Base-by-base conservation (phyloP, 2,797 vertebrate species). In the Miichthys miiuy region DNA sequence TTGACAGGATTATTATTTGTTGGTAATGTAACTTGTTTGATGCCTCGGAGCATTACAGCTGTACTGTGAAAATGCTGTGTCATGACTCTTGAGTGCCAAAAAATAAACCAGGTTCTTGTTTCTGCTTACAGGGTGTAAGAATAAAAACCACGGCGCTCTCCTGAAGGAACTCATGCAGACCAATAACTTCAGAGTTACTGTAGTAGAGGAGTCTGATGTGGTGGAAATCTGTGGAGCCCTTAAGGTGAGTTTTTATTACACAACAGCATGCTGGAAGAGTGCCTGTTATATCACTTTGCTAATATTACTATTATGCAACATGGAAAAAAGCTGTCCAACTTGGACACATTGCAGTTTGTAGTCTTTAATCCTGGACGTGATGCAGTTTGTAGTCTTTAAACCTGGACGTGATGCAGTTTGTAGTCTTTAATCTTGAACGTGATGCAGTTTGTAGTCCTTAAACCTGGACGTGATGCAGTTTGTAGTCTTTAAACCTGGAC, bases 141-240 rank as follows among this genome's bases (percentile, higher is more conserved):
- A 97, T 76, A 75, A 60, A 52, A 93, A 93, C 72, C 95, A 98
- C 0, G 97, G 97, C 38, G 92, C 94, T 69, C 92, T 94, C 20
- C 93, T 99, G 84, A 99, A 99, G 90, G 97, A 98, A 23, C 94
- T 99, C 82, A 97, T 99, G 96, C 97, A 99, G 92, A 98, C 97
- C 0, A 94, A 83, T 1, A 97, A 98, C 80, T 99, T 99, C 87
- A 92, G 98, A 0, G 96, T 99, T 67, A 97, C 96, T 0, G 97
- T 99, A 61, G 98, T 99, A 8, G 92, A 95, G 73, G 98, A 99
- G 47, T 94, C 94, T 0, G 97, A 99, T 12, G 97, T 98, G 0
- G 98, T 99, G n/a, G 98, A 99, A 93, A 96, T 99, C 90, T 99
- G 98, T 30, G 98, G 98, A 27, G 98, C 98, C 3, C 95, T 99